Evolutionary conservation across 1,140 invertebrate genomes (phyloP).

Genomic region (Lasaia peninsularis): DNA sequence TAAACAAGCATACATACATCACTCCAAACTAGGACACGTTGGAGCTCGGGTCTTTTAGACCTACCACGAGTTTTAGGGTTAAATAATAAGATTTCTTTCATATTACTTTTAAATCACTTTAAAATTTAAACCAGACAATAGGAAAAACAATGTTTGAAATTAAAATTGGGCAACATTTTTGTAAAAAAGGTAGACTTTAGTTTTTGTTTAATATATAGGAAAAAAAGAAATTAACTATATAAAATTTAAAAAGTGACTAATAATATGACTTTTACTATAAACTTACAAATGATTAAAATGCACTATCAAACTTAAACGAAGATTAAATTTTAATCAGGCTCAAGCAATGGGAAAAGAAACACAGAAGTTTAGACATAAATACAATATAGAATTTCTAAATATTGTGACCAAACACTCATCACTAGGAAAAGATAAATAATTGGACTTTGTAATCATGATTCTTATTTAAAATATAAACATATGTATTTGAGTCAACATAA

Average conservation of each 20-base stretch:
- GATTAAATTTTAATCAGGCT: background rate
- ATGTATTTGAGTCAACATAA: too few relatives aligned
- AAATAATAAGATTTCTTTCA: slow-evolving; percentile 4
- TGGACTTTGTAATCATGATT: too few relatives aligned
- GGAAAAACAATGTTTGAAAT: background rate
- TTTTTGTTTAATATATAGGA: background rate
- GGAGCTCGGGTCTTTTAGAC: background rate
- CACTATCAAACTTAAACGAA: slow-evolving; percentile 6
- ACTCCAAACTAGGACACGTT: slow-evolving; percentile 11
- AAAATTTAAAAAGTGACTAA: slow-evolving; percentile 9
- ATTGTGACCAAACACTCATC: background rate
- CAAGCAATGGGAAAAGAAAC: background rate
- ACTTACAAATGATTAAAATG: slow-evolving; percentile 8
- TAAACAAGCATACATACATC: slow-evolving; percentile 38
- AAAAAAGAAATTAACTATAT: background rate
- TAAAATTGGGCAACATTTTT: background rate
- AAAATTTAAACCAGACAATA: too few relatives aligned
- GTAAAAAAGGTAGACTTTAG: background rate
- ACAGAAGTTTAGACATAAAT: background rate
- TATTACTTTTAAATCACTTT: too few relatives aligned
- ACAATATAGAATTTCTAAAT: background rate
- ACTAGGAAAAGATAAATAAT: background rate
- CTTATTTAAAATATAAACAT: too few relatives aligned
- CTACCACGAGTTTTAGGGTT: background rate
- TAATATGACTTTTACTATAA: slow-evolving; percentile 3